A percentile compares a stretch with the other conserved stretches of the same genome.
phyloP scores from a whole-genome alignment of 1,140 invertebrate species.

The Manduca sexta region DNA sequence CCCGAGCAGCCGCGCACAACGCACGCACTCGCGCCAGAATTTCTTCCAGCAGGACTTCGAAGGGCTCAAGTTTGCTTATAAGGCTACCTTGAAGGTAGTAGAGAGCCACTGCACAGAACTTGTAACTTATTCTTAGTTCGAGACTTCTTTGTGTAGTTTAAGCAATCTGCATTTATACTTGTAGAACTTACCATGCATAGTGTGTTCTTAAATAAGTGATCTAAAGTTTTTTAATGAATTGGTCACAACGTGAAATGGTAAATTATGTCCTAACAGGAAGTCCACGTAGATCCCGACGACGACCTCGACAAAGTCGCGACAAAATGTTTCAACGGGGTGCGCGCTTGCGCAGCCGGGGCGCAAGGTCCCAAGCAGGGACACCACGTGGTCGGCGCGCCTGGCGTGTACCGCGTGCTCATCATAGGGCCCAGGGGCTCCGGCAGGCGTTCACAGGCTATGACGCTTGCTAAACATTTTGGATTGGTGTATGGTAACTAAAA shows the following conservation, averaged over 20 bases:
- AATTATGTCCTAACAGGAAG: slow-evolving; percentile 36
- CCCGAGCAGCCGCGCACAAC: slow-evolving; percentile 21
- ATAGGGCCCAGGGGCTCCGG: slow-evolving; percentile 71
- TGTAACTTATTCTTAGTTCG: no score
- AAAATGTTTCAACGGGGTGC: slow-evolving; percentile 50
- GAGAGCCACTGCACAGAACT: no score
- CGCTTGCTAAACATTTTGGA: slow-evolving; percentile 58
- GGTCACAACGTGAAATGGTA: no score
- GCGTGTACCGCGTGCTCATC: slow-evolving; percentile 62
- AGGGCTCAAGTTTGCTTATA: slow-evolving; percentile 49
- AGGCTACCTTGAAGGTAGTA: slow-evolving; percentile 54
- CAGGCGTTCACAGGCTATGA: slow-evolving; percentile 54
- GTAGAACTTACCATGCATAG: no score
- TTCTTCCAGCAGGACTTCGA: slow-evolving; percentile 61
- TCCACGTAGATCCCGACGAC: slow-evolving; percentile 36
- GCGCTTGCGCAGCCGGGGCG: slow-evolving; percentile 36
- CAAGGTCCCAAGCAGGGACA: slow-evolving; percentile 39
- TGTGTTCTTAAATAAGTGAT: no score
- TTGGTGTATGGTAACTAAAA: slow-evolving; percentile 54
- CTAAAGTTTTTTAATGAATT: no score
- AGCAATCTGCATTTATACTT: no score
- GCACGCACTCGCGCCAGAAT: slow-evolving; percentile 28
- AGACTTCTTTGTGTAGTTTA: no score
- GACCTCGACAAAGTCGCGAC: slow-evolving; percentile 25
- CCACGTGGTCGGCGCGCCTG: slow-evolving; percentile 45